phyloP scores from a whole-genome alignment of 2,888 invertebrate genomes.

The Hemaris fuciformis region DNA sequence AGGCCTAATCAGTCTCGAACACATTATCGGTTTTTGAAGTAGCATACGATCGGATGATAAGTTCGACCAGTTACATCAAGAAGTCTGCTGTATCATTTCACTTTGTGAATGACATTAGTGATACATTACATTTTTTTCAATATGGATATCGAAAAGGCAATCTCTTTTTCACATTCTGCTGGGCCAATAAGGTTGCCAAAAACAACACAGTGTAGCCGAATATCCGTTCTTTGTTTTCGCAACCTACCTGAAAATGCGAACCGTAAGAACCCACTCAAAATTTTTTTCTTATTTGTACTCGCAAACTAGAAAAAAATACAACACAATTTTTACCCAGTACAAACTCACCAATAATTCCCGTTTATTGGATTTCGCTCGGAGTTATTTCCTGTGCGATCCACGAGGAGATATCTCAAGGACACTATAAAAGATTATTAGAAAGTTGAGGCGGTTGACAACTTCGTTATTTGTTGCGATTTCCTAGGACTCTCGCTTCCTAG shows the following conservation, averaged over 20 bases:
- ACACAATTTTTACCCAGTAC: neutral
- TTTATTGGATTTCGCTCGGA: neutral
- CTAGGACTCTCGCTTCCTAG: neutral
- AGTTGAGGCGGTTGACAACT: slow-evolving; percentile 3
- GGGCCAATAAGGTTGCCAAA: too few relatives aligned
- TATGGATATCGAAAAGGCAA: too few relatives aligned
- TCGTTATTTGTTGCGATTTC: slow-evolving; percentile 3
- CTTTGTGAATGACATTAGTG: too few relatives aligned
- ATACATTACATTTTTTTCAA: too few relatives aligned
- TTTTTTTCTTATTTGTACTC: neutral
- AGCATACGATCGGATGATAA: too few relatives aligned
- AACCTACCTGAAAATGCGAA: neutral
- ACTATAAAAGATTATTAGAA: neutral
- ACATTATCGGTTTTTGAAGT: too few relatives aligned
- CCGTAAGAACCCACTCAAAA: neutral
- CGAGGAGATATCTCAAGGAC: neutral
- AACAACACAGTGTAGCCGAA: too few relatives aligned
- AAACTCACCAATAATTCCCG: slow-evolving; percentile 3
- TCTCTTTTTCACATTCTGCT: too few relatives aligned
- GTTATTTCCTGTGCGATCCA: slow-evolving; percentile 9
- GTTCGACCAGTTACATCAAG: too few relatives aligned
- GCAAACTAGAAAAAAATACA: neutral
- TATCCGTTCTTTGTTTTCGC: too few relatives aligned
- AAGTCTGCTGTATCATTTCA: too few relatives aligned
- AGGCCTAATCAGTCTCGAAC: too few relatives aligned